Evolutionary conservation across 2,797 vertebrate genomes (phyloP).

Genomic region (Poecilia velifera): DNA sequence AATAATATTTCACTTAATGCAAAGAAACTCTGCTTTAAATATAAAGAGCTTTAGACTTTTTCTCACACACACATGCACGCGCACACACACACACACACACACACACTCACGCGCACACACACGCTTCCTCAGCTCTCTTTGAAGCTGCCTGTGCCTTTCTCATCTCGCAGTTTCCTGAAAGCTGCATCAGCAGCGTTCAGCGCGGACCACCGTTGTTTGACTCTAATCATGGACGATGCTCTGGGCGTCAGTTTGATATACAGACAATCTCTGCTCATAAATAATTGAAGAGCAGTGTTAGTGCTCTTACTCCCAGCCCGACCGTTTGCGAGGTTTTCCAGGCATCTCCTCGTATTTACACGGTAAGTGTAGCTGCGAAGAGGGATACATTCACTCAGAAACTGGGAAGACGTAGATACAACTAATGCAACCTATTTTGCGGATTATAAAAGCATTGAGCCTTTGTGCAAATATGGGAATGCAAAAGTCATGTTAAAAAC

Average conservation of each 20-base stretch:
- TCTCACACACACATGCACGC: not conserved
- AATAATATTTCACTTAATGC: not conserved
- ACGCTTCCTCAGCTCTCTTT: constrained; percentile 13
- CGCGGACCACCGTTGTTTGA: constrained; percentile 67
- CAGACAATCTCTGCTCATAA: constrained; percentile 77
- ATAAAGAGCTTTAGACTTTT: constrained; percentile 2
- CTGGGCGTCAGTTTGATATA: constrained; percentile 75
- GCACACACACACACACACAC: not conserved
- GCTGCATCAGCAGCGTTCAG: constrained; percentile 64
- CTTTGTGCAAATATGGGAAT: not conserved
- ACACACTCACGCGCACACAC: not conserved
- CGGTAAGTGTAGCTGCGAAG: constrained; percentile 49
- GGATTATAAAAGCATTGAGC: not conserved
- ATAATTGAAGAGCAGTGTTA: constrained; percentile 70
- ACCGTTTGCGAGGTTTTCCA: constrained; percentile 51
- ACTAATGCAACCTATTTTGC: not conserved
- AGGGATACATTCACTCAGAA: constrained; percentile 52
- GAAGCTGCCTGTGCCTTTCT: constrained; percentile 43
- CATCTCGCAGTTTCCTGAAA: constrained; percentile 39
- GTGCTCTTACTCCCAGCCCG: constrained; percentile 56
- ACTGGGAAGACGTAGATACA: constrained; percentile 29
- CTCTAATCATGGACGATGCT: constrained; percentile 70
- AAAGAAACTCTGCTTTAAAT: not conserved
- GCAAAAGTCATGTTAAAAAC: not conserved
- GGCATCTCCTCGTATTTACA: constrained; percentile 44